Evolutionary conservation across 1,140 invertebrate genomes (phyloP), one percentile per base, ranked within the genome.

Genomic region (Drosophila arizonae): DNA sequence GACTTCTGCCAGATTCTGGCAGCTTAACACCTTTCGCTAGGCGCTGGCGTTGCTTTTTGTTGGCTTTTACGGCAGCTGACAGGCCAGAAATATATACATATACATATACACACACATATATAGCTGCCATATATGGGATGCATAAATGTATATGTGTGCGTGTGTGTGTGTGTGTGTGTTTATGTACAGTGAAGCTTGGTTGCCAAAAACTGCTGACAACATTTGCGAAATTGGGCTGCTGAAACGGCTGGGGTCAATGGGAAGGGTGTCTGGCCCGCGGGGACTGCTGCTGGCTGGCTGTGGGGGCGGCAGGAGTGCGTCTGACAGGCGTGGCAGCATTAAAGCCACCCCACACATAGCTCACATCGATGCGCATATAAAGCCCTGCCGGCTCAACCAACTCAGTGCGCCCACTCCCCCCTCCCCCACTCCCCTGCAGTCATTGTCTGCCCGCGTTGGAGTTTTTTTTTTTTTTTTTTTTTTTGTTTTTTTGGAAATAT

Each of bases 141-240:
- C 21, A 52, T n/a, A 21, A 30, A 65, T 43, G 33, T 56, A 26
- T 36, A 36, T 66, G 28, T 58, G 15, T 26, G 17, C 50, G 41
- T 58, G 54, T 45, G 39, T 58, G 17, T 57, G 39, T 58, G 17
- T 57, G 33, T 58, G 9, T 39, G 33, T 52, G 46, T 57, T 60
- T 54, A 45, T 54, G 36, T 30, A 58, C 45, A 43, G 46, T 36
- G 36, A 45, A 71, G 50, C 61, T 41, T 54, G 56, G 4, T 48
- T 67, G 77, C 73, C 81, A 80, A 85, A 84, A 81, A 86, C 52
- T 86, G 81, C 81, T 87, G 81, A 87, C 81, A 81, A 72, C 82
- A 87, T 81, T 86, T 87, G 64, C 64, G 75, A 79, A 85, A 85
- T 87, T 87, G 85, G 67, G 64, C 81, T 55, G 28, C 58, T 21